A percentile compares a stretch with the other conserved stretches of the same genome.
These are phyloP conservation scores for Elaphurus davidianus DNA, from an alignment of 2,113 vertebrate genomes.

Conservation along the genomic window DNA sequence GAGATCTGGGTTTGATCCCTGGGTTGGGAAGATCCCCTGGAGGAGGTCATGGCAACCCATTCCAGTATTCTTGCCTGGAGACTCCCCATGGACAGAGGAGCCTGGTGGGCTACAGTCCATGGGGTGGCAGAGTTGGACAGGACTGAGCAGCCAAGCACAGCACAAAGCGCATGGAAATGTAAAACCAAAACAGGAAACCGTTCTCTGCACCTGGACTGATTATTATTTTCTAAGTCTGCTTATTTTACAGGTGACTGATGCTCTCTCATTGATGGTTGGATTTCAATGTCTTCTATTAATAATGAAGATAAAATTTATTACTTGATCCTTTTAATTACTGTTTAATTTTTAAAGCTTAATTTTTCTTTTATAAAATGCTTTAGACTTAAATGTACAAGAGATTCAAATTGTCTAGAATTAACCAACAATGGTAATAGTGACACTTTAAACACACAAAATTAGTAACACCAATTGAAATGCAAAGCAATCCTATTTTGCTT, in stretches of 20 bases:
- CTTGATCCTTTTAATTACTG: not conserved
- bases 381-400: not conserved
- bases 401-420: slow-evolving; percentile 1
- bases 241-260: not conserved
- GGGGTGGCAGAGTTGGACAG: not conserved
- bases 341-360: slow-evolving; percentile 3
- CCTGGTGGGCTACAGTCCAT: not conserved
- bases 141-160: not conserved
- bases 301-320: not conserved
- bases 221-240: slow-evolving; percentile 11
- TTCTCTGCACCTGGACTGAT: not conserved
- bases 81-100: not conserved
- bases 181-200: not conserved
- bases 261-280: not conserved
- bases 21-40: not conserved
- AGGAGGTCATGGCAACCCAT: not conserved
- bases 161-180: not conserved
- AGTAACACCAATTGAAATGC: slow-evolving; percentile 22
- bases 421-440: not conserved
- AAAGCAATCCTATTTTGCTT: slow-evolving; percentile 36
- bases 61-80: not conserved
- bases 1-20: not conserved
- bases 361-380: slow-evolving; percentile 8
- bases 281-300: not conserved
- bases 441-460: slow-evolving; percentile 30